These are phyloP conservation scores for Neoascia interrupta DNA, from an alignment of 2,888 invertebrate genomes.

Conservation along the genomic window DNA sequence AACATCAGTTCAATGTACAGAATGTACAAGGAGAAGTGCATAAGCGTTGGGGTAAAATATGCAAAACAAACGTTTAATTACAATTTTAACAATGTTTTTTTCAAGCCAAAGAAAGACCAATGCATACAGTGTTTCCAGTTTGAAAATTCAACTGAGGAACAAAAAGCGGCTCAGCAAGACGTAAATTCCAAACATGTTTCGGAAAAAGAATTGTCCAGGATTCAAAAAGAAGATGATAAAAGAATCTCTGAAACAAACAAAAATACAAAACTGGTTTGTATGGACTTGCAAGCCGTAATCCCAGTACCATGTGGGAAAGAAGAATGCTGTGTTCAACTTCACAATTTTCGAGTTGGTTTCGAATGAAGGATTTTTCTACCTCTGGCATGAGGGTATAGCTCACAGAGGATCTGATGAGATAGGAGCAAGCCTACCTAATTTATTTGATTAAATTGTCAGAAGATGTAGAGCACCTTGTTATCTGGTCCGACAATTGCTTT, in stretches of 20 bases:
- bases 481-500: too few relatives aligned
- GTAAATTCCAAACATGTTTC: neutral
- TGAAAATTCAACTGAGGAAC: constrained; percentile 8
- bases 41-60: neutral
- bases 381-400: too few relatives aligned
- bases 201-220: constrained; percentile 8
- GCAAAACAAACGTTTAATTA: constrained; percentile 4
- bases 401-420: too few relatives aligned
- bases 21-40: neutral
- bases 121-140: constrained; percentile 20
- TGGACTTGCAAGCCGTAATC: constrained; percentile 20
- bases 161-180: constrained; percentile 3
- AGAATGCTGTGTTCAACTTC: too few relatives aligned
- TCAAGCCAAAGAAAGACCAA: constrained; percentile 3
- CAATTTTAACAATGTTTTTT: constrained; percentile 7
- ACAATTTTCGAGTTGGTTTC: too few relatives aligned
- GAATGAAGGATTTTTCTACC: too few relatives aligned
- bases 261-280: constrained; percentile 4
- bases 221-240: constrained; percentile 7
- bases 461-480: too few relatives aligned
- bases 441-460: too few relatives aligned
- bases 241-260: neutral
- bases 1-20: constrained; percentile 7
- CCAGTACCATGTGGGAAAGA: constrained; percentile 2
- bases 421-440: too few relatives aligned